Evolutionary conservation across 2,797 vertebrate species (phyloP).

Genomic region (Artibeus jamaicensis): DNA sequence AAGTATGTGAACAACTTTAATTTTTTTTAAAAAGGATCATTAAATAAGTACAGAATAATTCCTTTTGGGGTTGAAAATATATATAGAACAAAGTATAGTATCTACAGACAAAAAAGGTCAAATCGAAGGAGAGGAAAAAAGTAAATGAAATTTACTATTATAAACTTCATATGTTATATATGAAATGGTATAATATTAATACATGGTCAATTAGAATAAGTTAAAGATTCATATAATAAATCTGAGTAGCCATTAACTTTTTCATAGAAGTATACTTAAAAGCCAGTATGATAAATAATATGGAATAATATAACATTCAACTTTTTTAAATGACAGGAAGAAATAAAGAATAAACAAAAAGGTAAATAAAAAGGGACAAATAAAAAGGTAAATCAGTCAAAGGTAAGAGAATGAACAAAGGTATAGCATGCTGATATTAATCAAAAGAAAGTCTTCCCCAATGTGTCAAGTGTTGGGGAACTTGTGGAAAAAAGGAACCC

Average conservation of each 20-base stretch:
- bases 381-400: neutral
- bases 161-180: neutral
- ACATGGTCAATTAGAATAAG: neutral
- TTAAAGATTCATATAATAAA: neutral
- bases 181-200: neutral
- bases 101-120: neutral
- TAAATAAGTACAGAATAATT: neutral
- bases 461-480: neutral
- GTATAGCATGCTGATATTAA: neutral
- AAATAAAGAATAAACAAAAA: neutral
- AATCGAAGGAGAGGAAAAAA: neutral
- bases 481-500: neutral
- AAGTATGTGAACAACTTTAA: neutral
- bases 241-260: neutral
- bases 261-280: neutral
- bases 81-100: neutral
- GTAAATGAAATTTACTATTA: neutral
- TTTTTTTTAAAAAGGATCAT: neutral
- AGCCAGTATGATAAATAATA: neutral
- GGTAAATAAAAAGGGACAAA: neutral
- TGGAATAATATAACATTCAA: neutral
- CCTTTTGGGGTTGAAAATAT: neutral
- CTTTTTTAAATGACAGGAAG: neutral
- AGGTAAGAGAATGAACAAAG: neutral
- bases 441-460: neutral